Evolutionary conservation across 2,888 invertebrate genomes (phyloP), one percentile per base, ranked within the genome.

Genomic region (Leptinotarsa rubiginosa): DNA sequence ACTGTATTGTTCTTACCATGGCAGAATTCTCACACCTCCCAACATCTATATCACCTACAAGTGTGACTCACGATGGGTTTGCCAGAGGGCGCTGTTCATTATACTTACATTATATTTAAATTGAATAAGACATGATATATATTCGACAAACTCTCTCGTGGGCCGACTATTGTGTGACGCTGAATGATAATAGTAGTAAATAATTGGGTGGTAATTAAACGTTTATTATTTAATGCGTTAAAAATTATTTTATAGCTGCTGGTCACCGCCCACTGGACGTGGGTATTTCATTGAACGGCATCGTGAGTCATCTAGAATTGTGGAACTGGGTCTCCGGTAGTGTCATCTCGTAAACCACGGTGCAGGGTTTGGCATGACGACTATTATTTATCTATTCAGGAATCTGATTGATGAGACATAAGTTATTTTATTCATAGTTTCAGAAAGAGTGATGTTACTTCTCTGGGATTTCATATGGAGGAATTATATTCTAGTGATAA

Each of bases 21-120:
- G 52, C 68, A 47, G 56, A 47, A 10, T 85, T 86, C 87, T 84
- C 86, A 86, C 86, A 86, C 87, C 86, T 86, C 84, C 84, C 82
- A 84, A 86, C 85, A 86, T 85, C 86, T 86, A 83, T 85, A 86
- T 86, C 86, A 86, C 86, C 86, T 85, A 86, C 86, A 85, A 85
- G 84, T 85, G 85, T 87, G 86, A 87, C 82, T 87, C 87, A 87
- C 82, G 76, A 80, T 86, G 85, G 86, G 86, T 84, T 85, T 81
- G 86, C 84, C 86, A 83, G 83, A 84, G 86, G 86, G 86, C 85
- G 86, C 85, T 83, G 84, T 85, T 86, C 85, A 85, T 86, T 86
- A 85, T 86, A 84, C 85, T 84, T 84, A 83, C 85, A 86, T 86
- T 86, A 85, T 85, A 86, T 86, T 86, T 85, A 85, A 86, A 86